Evolutionary conservation across 2,888 invertebrate species (phyloP), one percentile per base, ranked within the genome.

Genomic region (Aphrophora alni): DNA sequence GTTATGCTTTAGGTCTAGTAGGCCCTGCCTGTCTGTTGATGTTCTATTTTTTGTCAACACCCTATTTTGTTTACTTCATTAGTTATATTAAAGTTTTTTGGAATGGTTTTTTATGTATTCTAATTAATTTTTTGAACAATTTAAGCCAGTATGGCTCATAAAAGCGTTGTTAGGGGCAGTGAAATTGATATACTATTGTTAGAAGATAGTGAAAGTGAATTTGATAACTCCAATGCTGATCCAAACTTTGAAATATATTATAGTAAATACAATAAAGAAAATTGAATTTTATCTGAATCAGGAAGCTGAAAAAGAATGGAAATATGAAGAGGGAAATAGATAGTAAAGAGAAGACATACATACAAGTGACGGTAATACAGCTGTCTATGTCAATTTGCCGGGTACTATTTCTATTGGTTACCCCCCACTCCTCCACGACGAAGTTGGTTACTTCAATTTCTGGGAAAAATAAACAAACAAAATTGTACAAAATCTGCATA

Each of bases 191-290:
- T n/a, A 33, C 0, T 59, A 2, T 21, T 59, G 14, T 59, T n/a
- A 12, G 21, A 59, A 59, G 59, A 21, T 21, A 21, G 21, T 59
- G 59, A 59, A 59, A 75, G 51, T 75, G 75, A 75, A 75, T 14
- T n/a, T 17, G 75, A 59, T 59, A 27, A 59, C 21, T 51, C 27
- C 1, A 26, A 75, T n/a, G 26, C 59, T 17, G 75, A 75, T 25
- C 75, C 75, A 3, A 21, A 75, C 26, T 75, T 59, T 75, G 25
- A 75, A 44, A 5, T 51, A n/a, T n/a, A n/a, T 8, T 10, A 26
- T 5, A 75, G 51, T 75, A 24, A 28, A 25, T 38, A 74, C 27
- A 38, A 74, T 33, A n/a, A 2, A 3, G 4, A 27, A 74, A 21
- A 38, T 24, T n/a, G 38, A 17, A 27, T 38, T 72, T 7, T 2